Conservation (phyloP, 1,140 invertebrate genomes). For the Apolygus lucorum region DNA sequence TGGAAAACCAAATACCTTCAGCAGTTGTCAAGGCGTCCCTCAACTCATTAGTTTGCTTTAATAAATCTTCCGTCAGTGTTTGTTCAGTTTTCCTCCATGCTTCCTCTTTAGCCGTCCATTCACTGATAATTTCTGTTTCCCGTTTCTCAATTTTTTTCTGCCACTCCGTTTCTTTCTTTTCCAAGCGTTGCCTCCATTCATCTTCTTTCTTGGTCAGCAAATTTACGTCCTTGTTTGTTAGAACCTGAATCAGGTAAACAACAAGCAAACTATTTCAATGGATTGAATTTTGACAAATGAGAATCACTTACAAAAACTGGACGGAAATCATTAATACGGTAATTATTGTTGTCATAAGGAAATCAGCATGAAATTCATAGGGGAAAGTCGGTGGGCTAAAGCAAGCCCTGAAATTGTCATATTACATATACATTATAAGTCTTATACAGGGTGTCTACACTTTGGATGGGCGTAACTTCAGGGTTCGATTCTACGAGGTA, state of each 20-base stretch:
- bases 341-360: too few relatives aligned
- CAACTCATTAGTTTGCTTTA: conserved; percentile 49
- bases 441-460: too few relatives aligned
- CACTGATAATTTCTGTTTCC: conserved; percentile 44
- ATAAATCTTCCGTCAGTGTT: conserved; percentile 41
- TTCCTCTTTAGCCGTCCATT: conserved; percentile 49
- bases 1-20: conserved; percentile 45
- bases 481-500: too few relatives aligned
- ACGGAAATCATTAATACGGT: too few relatives aligned
- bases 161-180: conserved; percentile 50
- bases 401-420: too few relatives aligned
- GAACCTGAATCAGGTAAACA: conserved; percentile 28
- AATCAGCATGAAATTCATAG: too few relatives aligned
- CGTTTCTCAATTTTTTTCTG: conserved; percentile 48
- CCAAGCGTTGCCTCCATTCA: conserved; percentile 44
- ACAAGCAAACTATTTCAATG: too few relatives aligned
- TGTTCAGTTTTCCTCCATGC: conserved; percentile 53
- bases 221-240: conserved; percentile 43
- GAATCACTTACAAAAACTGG: too few relatives aligned
- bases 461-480: too few relatives aligned
- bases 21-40: conserved; percentile 51
- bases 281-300: too few relatives aligned
- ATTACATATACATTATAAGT: too few relatives aligned
- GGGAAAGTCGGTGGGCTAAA: too few relatives aligned
- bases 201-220: conserved; percentile 43